Conservation (phyloP, 2,888 invertebrate genomes). For the Xestia sexstrigata region DNA sequence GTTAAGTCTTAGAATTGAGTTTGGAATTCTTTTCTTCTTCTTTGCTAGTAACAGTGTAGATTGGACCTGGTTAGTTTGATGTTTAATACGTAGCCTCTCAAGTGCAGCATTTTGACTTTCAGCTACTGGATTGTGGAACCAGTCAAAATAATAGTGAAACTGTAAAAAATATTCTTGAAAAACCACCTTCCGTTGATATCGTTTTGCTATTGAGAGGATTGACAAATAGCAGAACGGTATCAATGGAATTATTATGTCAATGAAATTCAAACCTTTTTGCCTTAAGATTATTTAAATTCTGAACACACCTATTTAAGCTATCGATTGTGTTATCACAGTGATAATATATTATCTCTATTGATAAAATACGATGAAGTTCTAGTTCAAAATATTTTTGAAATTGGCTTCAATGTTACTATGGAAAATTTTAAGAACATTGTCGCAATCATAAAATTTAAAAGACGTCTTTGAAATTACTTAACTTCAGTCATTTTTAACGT, state of each 20-base stretch:
- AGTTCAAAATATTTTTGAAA: conserved; percentile 3
- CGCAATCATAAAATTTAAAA: background rate
- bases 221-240: background rate
- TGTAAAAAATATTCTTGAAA: background rate
- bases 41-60: background rate
- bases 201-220: too few species aligned
- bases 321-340: background rate
- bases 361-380: background rate
- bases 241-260: background rate
- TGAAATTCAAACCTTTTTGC: background rate
- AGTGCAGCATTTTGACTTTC: background rate
- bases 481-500: background rate
- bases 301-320: background rate
- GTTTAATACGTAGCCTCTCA: background rate
- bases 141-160: background rate
- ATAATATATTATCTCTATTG: conserved; percentile 9
- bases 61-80: background rate
- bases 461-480: background rate
- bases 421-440: background rate
- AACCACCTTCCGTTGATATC: too few species aligned
- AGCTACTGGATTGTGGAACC: background rate
- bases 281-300: background rate
- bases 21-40: too few species aligned
- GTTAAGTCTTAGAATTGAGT: background rate
- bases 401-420: background rate